Evolutionary conservation across 2,888 invertebrate species (phyloP), one percentile per base, ranked within the genome.

Genomic region (Erebia aethiops): DNA sequence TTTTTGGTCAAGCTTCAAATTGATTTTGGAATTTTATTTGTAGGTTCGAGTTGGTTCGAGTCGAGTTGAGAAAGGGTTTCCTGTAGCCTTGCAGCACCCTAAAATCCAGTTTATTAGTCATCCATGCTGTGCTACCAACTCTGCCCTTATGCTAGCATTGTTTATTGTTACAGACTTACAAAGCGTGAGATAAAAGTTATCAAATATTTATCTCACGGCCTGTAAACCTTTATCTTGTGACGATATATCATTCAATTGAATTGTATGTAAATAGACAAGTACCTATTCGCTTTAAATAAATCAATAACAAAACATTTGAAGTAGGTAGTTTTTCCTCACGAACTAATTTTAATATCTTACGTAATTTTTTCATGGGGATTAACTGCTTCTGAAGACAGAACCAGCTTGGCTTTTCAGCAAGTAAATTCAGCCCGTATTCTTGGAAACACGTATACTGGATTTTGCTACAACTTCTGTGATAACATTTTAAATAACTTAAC

Each of bases 181-280:
- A 5, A 46, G 46, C 62, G 62, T 62, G 62, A 62, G 62, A 62
- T 18, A 62, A 43, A 43, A 14, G 21, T 46, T 62, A 49, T 62
- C 62, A 62, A 62, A 62, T 61, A 46, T 61, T 60, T 62, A 21
- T 62, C 46, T 49, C 62, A 62, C 62, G 62, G 49, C 62, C 21
- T 62, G 21, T 21, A 46, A 62, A 62, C 49, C 46, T 61, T 61
- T 21, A 18, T 61, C 18, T 14, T 21, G 18, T 49, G 21, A 46
- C 49, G 46, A 18, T 61, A 18, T 61, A 46, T 61, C 60, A 16
- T 54, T 54, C 2, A 18, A 18, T 62, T 21, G 46, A 49, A 62
- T 62, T 62, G 62, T 62, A 62, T 62, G 62, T 62, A 62, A 62
- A 62, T 62, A 62, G 21, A 18, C 14, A 26, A 56, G 56, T 57